Evolutionary conservation across 2,888 invertebrate species (phyloP).

Genomic region (Ganaspis brasiliensis): DNA sequence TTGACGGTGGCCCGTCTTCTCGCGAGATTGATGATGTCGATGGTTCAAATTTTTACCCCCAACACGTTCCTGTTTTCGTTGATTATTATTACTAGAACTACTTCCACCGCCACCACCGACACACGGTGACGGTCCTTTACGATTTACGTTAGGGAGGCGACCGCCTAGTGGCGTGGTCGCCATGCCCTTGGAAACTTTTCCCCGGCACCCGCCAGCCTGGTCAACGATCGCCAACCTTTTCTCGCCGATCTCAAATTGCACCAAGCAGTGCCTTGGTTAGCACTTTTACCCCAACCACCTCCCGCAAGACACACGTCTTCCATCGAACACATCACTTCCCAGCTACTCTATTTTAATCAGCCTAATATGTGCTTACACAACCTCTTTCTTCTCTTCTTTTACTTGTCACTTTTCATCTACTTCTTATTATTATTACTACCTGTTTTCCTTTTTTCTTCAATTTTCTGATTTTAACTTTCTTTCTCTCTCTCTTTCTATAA

Average conservation of each 20-base stretch:
- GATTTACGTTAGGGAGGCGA: slow-evolving; percentile 79
- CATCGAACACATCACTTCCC: slow-evolving; percentile 79
- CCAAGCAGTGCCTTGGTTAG: slow-evolving; percentile 66
- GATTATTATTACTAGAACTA: slow-evolving; percentile 61
- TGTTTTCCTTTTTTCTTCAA: background rate
- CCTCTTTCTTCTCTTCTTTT: slow-evolving; percentile 41
- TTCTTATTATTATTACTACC: background rate
- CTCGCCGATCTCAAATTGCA: slow-evolving; percentile 71
- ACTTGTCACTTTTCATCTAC: slow-evolving; percentile 25
- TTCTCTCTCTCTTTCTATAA: background rate
- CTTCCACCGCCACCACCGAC: slow-evolving; percentile 69
- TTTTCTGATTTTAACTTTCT: slow-evolving; percentile 31
- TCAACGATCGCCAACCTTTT: slow-evolving; percentile 76
- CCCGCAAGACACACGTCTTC: slow-evolving; percentile 78
- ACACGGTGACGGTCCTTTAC: slow-evolving; percentile 77
- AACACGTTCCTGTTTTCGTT: slow-evolving; percentile 62
- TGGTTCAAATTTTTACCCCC: slow-evolving; percentile 54
- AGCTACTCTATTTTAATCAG: slow-evolving; percentile 44
- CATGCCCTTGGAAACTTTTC: slow-evolving; percentile 79
- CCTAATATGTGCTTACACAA: slow-evolving; percentile 37
- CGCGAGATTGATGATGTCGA: slow-evolving; percentile 55
- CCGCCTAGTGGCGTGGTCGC: slow-evolving; percentile 80
- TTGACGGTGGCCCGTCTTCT: slow-evolving; percentile 55
- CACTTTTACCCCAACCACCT: slow-evolving; percentile 76
- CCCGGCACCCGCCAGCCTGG: slow-evolving; percentile 80